Base-by-base conservation (phyloP, 53 echinoderm and acorn worm genomes). In the Echinarachnius parma region DNA sequence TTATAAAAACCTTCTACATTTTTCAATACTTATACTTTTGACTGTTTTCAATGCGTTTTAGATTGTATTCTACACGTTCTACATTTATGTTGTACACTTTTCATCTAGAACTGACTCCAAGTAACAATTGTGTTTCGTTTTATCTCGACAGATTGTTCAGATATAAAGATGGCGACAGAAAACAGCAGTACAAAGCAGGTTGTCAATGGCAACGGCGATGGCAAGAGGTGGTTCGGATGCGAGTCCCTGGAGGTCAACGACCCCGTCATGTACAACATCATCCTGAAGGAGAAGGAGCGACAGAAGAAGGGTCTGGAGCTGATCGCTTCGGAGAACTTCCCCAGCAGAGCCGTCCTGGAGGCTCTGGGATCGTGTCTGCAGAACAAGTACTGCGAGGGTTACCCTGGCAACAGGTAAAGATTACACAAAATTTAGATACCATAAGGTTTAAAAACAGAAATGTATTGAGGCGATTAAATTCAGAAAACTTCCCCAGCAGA, bases 341-440 rank as follows among this genome's bases (percentile, higher is more conserved):
- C 96, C 11, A 96, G 91, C 65, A 82, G 72, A 54, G 96, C 96
- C 0, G 96, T 96, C 2, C 61, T 96, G 48, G 90, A 96, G 68
- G 65, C 96, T 24, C 80, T 96, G 1, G 96, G 96, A 23, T 96
- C 96, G 3, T 96, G 96, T 47, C 79, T 96, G 48, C 87, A 96
- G 62, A 96, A 96, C 42, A 96, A 96, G 56, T 96, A 96, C 31
- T 96, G 91, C 27, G 96, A 96, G 71, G 96, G 96, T 33, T 96
- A 96, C 84, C 96, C 96, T 10, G 96, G 96, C 39, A 87, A 87
- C 61, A 96, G 96, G 96, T 96, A 28, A 9, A n/a, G n/a, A n/a
- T n/a, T n/a, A n/a, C n/a, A n/a, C n/a, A n/a, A n/a, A n/a, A n/a
- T n/a, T n/a, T n/a, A n/a, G n/a, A n/a, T n/a, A n/a, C n/a, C n/a